Percentiles rank a stretch among this genome's conserved stretches.
phyloP scores from a whole-genome alignment of 2,797 vertebrate species.

The Characodon lateralis region DNA sequence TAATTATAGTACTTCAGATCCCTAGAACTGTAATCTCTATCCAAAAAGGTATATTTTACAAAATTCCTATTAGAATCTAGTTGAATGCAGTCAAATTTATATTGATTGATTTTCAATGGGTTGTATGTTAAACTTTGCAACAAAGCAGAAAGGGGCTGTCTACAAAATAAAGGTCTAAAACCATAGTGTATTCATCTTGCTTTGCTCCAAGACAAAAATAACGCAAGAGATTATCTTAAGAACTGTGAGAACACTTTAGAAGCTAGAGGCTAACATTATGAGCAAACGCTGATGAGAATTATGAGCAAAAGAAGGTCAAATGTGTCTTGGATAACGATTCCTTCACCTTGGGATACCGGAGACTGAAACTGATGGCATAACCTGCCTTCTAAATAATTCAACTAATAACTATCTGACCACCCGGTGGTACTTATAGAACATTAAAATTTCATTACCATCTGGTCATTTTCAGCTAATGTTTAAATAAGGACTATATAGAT shows the following conservation, averaged over 20 bases:
- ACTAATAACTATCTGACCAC: neutral
- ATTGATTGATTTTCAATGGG: neutral
- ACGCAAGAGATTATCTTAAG: neutral
- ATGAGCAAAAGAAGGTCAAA: neutral
- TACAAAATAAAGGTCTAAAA: neutral
- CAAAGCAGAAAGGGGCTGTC: neutral
- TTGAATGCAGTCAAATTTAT: neutral
- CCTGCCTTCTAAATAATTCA: neutral
- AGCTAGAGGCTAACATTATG: neutral
- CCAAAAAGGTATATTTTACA: neutral
- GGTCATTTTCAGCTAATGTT: neutral
- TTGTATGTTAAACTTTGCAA: neutral
- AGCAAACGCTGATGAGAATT: neutral
- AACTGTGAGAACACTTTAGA: neutral
- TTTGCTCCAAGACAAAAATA: neutral
- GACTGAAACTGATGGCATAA: neutral
- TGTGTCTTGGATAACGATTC: neutral
- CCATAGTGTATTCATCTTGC: neutral
- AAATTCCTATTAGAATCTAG: neutral
- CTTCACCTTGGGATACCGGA: neutral
- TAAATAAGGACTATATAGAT: neutral
- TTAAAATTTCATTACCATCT: neutral
- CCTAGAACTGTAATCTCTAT: neutral
- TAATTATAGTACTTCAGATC: neutral
- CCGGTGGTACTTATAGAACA: neutral